Percentiles rank a stretch among this genome's conserved stretches.
Conservation (phyloP, 2,888 invertebrate species). For the Chouioia cunea region DNA sequence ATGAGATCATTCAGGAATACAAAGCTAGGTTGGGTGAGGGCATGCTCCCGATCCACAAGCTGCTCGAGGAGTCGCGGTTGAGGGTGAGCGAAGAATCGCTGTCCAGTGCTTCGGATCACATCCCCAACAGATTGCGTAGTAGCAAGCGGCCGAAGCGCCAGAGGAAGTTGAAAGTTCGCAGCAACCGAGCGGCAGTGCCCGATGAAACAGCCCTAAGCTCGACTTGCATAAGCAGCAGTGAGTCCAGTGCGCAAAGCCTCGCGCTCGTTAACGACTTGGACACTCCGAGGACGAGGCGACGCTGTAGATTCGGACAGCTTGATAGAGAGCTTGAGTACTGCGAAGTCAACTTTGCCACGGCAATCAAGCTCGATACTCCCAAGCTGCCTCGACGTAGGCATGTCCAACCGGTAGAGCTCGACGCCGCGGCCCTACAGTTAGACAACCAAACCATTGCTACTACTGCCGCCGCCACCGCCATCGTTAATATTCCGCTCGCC, state of each 20-base stretch:
- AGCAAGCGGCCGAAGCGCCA: too few species aligned
- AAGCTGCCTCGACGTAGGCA: conserved; percentile 33
- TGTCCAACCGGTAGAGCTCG: too few species aligned
- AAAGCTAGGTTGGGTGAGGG: conserved; percentile 58
- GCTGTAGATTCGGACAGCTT: conserved; percentile 35
- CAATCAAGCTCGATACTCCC: conserved; percentile 47
- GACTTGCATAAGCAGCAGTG: conserved; percentile 15
- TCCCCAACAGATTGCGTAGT: conserved; percentile 40
- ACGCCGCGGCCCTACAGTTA: conserved; percentile 11
- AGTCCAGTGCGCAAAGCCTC: conserved; percentile 30
- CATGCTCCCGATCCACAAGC: conserved; percentile 60
- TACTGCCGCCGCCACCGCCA: conserved; percentile 38
- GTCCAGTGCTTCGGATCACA: conserved; percentile 27
- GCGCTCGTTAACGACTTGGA: conserved; percentile 42
- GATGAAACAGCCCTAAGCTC: background rate
- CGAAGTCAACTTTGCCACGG: conserved; percentile 32
- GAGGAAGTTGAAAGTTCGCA: too few species aligned
- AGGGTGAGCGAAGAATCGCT: conserved; percentile 50
- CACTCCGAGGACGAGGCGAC: conserved; percentile 12
- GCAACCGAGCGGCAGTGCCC: too few species aligned
- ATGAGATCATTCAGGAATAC: conserved; percentile 60
- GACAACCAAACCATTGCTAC: too few species aligned
- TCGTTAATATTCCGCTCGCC: conserved; percentile 59
- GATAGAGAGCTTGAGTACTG: conserved; percentile 36
- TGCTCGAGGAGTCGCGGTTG: conserved; percentile 60